These are phyloP conservation scores for Polydrusus cervinus DNA, from an alignment of 2,888 invertebrate species.

Conservation along the genomic window DNA sequence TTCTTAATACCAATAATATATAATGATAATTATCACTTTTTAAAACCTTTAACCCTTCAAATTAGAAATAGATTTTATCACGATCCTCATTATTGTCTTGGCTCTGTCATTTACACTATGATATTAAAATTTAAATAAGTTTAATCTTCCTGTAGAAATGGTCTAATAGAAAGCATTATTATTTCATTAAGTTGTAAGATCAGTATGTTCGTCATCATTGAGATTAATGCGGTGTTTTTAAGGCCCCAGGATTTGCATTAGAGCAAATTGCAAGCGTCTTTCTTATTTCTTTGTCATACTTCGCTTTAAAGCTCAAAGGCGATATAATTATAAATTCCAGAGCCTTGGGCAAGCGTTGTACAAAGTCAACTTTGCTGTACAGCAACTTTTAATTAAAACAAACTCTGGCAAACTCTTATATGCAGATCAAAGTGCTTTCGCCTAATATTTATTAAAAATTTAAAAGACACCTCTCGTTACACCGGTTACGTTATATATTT, in stretches of 20 bases:
- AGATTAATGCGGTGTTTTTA: slow-evolving; percentile 35
- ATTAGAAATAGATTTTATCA: too few relatives aligned
- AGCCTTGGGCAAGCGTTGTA: slow-evolving; percentile 64
- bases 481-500: slow-evolving; percentile 17
- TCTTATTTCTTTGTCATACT: slow-evolving; percentile 59
- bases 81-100: too few relatives aligned
- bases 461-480: slow-evolving; percentile 61
- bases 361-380: slow-evolving; percentile 67
- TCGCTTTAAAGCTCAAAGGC: slow-evolving; percentile 64
- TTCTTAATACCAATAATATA: too few relatives aligned
- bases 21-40: too few relatives aligned
- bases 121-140: too few relatives aligned
- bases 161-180: slow-evolving; percentile 26
- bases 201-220: slow-evolving; percentile 31
- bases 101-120: too few relatives aligned
- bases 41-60: too few relatives aligned
- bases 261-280: slow-evolving; percentile 52
- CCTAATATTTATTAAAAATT: slow-evolving; percentile 68
- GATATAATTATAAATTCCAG: slow-evolving; percentile 69
- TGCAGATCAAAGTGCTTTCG: slow-evolving; percentile 69
- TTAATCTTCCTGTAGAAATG: background rate
- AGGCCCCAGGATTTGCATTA: slow-evolving; percentile 37
- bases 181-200: slow-evolving; percentile 31
- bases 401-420: slow-evolving; percentile 66
- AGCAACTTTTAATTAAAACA: slow-evolving; percentile 71